Percentiles rank a stretch among this genome's conserved stretches.
Conservation (phyloP, 2,797 vertebrate genomes). For the Siniperca scherzeri region DNA sequence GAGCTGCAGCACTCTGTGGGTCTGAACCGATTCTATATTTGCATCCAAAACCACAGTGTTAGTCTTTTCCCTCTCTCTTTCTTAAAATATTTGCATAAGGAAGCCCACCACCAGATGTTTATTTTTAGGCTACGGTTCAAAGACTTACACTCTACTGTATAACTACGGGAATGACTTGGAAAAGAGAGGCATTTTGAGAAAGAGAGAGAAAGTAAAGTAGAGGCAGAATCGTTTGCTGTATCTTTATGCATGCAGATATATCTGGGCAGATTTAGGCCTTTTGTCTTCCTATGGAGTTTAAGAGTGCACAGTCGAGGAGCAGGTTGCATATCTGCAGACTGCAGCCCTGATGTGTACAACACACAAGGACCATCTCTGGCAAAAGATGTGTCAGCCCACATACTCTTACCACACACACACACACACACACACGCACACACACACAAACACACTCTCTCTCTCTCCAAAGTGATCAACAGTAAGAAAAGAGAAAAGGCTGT, state of each 20-base stretch:
- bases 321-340: slow-evolving; percentile 80
- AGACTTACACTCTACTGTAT: slow-evolving; percentile 73
- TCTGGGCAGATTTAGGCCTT: slow-evolving; percentile 82
- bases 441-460: not conserved
- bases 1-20: slow-evolving; percentile 76
- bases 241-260: slow-evolving; percentile 79
- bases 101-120: slow-evolving; percentile 83
- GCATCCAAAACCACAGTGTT: slow-evolving; percentile 83
- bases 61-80: slow-evolving; percentile 74
- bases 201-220: slow-evolving; percentile 46
- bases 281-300: slow-evolving; percentile 79
- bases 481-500: slow-evolving; percentile 59
- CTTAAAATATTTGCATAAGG: slow-evolving; percentile 83
- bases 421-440: slow-evolving; percentile 26
- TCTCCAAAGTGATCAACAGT: slow-evolving; percentile 56
- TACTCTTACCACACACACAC: slow-evolving; percentile 68
- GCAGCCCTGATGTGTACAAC: slow-evolving; percentile 73
- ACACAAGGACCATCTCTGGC: slow-evolving; percentile 69
- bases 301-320: slow-evolving; percentile 74
- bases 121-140: slow-evolving; percentile 86
- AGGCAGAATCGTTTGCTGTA: slow-evolving; percentile 63
- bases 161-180: slow-evolving; percentile 77
- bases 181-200: slow-evolving; percentile 41
- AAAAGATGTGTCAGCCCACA: slow-evolving; percentile 64
- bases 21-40: slow-evolving; percentile 85